A percentile compares a stretch with the other conserved stretches of the same genome.
Conservation (phyloP, 2,113 vertebrate species). For the Quiscalus mexicanus region DNA sequence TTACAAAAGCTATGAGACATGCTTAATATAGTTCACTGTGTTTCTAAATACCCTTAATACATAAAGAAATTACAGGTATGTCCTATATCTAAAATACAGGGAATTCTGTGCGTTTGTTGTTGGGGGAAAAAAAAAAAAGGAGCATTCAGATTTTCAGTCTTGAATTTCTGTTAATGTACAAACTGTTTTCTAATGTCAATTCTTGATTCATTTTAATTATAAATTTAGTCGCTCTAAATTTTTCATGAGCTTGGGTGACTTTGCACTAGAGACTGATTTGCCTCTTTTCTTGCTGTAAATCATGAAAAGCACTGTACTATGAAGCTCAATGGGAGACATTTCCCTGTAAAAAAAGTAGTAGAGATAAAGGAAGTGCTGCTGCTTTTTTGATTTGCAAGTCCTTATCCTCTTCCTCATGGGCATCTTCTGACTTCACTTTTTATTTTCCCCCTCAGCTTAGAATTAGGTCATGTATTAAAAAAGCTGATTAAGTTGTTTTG, state of each 20-base stretch:
- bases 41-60: slow-evolving; percentile 56
- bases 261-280: slow-evolving; percentile 20
- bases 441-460: not conserved
- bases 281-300: not conserved
- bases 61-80: slow-evolving; percentile 7
- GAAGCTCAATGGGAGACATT: not conserved
- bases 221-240: slow-evolving; percentile 28
- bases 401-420: slow-evolving; percentile 2
- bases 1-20: slow-evolving; percentile 60
- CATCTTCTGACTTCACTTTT: not conserved
- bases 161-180: not conserved
- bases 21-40: slow-evolving; percentile 49
- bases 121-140: not conserved
- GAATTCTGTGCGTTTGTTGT: not conserved
- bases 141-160: not conserved
- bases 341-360: not conserved
- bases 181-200: not conserved
- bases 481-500: slow-evolving; percentile 40
- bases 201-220: slow-evolving; percentile 17
- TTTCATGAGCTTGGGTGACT: slow-evolving; percentile 39
- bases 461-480: slow-evolving; percentile 47
- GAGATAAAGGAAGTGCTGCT: not conserved
- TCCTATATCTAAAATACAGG: not conserved
- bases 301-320: not conserved
- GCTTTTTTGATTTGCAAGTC: not conserved